Conservation (phyloP, 2,888 invertebrate genomes). For the Synanthedon tipuliformis region DNA sequence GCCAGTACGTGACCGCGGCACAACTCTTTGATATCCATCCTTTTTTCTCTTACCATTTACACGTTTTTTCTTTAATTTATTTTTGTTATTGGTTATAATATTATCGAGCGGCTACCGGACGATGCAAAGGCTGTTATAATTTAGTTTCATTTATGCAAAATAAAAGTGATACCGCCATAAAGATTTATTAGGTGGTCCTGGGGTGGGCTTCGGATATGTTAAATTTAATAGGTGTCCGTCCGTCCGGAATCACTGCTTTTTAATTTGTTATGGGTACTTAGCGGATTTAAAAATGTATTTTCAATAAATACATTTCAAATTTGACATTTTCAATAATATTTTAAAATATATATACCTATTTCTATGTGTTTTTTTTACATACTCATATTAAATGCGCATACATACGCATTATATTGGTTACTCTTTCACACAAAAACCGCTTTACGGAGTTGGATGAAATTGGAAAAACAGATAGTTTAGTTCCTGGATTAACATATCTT, state of each 20-base stretch:
- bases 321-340: no score
- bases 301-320: no score
- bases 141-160: constrained; percentile 69
- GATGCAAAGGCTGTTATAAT: constrained; percentile 60
- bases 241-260: constrained; percentile 9
- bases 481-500: no score
- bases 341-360: no score
- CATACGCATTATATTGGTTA: no score
- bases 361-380: no score
- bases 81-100: constrained; percentile 65
- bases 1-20: constrained; percentile 63
- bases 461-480: no score
- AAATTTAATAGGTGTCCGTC: not conserved
- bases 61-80: constrained; percentile 50
- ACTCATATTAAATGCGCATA: no score
- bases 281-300: constrained; percentile 1
- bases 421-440: no score
- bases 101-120: constrained; percentile 65
- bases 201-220: constrained; percentile 24
- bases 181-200: constrained; percentile 50
- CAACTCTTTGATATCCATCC: constrained; percentile 47
- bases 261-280: constrained; percentile 11
- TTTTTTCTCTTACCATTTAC: constrained; percentile 50
- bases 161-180: constrained; percentile 49
- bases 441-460: no score